phyloP scores from a whole-genome alignment of 2,113 vertebrate genomes.

The Lepisosteus osseus region DNA sequence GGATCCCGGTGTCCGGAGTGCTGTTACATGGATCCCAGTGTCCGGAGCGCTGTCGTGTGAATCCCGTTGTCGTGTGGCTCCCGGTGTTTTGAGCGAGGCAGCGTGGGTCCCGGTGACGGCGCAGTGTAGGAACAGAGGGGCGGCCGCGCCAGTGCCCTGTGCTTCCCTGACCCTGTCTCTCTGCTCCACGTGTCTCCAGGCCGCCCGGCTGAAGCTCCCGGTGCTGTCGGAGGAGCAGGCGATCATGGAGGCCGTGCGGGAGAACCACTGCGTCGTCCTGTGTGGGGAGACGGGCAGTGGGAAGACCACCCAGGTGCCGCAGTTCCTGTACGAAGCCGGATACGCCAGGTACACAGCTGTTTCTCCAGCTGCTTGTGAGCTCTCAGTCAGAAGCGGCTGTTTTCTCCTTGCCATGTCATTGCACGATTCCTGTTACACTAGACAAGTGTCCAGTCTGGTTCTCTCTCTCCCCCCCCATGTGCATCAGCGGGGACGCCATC shows the following conservation, averaged over 20 bases:
- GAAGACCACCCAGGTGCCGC: slow-evolving; percentile 94
- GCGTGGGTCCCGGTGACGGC: neutral
- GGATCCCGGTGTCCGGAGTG: too few relatives aligned
- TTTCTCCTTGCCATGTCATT: neutral
- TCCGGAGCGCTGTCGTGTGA: too few relatives aligned
- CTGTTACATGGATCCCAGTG: too few relatives aligned
- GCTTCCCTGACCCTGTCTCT: neutral
- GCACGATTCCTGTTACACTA: neutral
- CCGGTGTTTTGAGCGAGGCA: neutral
- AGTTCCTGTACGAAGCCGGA: slow-evolving; percentile 95
- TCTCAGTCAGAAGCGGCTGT: neutral
- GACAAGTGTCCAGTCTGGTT: neutral
- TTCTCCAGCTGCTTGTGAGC: too few relatives aligned
- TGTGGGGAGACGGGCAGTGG: slow-evolving; percentile 95
- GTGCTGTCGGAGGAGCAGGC: slow-evolving; percentile 89
- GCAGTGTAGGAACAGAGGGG: neutral
- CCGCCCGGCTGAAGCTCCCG: slow-evolving; percentile 83
- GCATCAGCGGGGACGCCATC: slow-evolving; percentile 56
- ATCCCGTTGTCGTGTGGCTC: neutral
- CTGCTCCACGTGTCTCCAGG: slow-evolving; percentile 51
- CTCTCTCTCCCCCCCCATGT: slow-evolving; percentile 5
- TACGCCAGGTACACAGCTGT: slow-evolving; percentile 76
- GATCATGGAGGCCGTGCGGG: slow-evolving; percentile 89
- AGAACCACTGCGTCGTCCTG: slow-evolving; percentile 77
- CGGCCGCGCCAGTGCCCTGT: neutral